Percentiles rank a stretch among this genome's conserved stretches.
Conservation (phyloP, 1,140 invertebrate species). For the Batillaria attramentaria region DNA sequence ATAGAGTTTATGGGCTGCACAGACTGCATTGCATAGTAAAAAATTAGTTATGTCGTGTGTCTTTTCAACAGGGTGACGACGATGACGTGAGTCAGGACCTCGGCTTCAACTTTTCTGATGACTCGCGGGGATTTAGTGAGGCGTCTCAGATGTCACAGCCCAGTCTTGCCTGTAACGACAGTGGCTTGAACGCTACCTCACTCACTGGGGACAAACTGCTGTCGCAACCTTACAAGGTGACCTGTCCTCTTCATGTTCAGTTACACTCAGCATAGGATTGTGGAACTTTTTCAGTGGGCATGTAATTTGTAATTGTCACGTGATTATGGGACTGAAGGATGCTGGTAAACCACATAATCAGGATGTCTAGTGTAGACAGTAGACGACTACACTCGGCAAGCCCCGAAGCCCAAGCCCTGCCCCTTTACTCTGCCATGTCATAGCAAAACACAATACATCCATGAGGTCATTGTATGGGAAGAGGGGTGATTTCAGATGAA, state of each 20-base stretch:
- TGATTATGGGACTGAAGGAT: too few species aligned
- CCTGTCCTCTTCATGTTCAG: not conserved
- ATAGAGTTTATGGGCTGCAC: not conserved
- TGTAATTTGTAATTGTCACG: too few species aligned
- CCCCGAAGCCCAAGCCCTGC: too few species aligned
- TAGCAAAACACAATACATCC: too few species aligned
- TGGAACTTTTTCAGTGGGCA: not conserved
- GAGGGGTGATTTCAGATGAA: too few species aligned
- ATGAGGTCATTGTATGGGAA: too few species aligned
- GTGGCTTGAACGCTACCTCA: slow-evolving; percentile 54
- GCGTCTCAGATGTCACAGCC: slow-evolving; percentile 50
- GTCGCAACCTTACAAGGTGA: slow-evolving; percentile 73
- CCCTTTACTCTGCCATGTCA: too few species aligned
- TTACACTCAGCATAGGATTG: not conserved
- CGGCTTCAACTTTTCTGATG: slow-evolving; percentile 64
- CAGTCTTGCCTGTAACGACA: slow-evolving; percentile 59
- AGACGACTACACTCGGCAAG: too few species aligned
- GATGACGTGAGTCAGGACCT: slow-evolving; percentile 68
- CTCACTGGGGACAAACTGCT: slow-evolving; percentile 76
- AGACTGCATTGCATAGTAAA: not conserved
- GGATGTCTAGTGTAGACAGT: not conserved
- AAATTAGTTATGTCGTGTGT: not conserved
- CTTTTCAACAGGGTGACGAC: slow-evolving; percentile 52
- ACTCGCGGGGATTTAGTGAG: slow-evolving; percentile 46
- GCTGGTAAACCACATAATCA: too few species aligned